A percentile compares a stretch with the other conserved stretches of the same genome.
Conservation (phyloP, 2,113 vertebrate genomes). For the Meriones unguiculatus region DNA sequence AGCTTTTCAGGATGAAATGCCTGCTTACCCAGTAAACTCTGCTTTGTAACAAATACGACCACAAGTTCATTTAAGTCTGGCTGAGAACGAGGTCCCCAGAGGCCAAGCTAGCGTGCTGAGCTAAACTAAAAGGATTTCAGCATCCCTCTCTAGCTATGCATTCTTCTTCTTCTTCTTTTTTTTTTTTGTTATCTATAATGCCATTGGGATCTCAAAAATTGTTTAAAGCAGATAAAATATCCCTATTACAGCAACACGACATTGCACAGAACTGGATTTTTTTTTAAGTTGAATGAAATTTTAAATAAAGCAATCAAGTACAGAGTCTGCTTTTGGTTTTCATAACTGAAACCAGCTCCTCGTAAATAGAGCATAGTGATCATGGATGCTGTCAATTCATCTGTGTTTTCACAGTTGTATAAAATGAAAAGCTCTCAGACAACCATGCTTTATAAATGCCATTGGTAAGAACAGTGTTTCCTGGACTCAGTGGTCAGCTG, state of each 20-base stretch:
- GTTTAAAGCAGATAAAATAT: constrained; percentile 60
- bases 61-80: constrained; percentile 53
- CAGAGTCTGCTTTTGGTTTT: constrained; percentile 45
- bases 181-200: not conserved
- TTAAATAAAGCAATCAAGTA: constrained; percentile 70
- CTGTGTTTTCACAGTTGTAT: constrained; percentile 10
- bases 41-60: not conserved
- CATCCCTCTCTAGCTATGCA: not conserved
- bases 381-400: constrained; percentile 38
- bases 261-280: not conserved
- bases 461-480: not conserved
- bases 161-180: not conserved
- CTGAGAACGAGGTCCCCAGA: constrained; percentile 11
- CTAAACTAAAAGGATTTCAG: constrained; percentile 45
- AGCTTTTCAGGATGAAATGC: constrained; percentile 23
- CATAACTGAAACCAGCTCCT: constrained; percentile 11
- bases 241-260: constrained; percentile 29
- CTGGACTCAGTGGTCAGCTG: not conserved
- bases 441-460: constrained; percentile 43
- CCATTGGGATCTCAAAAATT: constrained; percentile 8
- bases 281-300: constrained; percentile 58
- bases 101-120: not conserved
- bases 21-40: constrained; percentile 52
- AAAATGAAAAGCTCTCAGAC: constrained; percentile 38
- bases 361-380: constrained; percentile 52